Conservation (phyloP, 2,113 vertebrate species). For the Odocoileus virginianus region DNA sequence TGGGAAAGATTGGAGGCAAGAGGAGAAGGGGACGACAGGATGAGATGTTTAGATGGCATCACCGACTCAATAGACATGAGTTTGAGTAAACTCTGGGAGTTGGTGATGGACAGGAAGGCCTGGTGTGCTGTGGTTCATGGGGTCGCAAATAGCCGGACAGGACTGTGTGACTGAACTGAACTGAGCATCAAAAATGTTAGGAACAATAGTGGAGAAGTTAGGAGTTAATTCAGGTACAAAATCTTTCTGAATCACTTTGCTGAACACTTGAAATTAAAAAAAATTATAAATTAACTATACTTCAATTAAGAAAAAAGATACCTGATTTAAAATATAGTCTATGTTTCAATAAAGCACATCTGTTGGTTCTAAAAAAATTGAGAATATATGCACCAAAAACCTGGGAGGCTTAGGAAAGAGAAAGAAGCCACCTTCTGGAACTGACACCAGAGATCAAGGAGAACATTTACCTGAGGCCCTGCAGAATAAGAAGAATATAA, state of each 20-base stretch:
- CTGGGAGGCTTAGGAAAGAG: not conserved
- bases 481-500: not conserved
- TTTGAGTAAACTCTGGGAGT: not conserved
- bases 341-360: not conserved
- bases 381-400: not conserved
- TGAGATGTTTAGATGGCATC: not conserved
- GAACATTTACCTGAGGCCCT: not conserved
- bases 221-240: not conserved
- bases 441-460: not conserved
- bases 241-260: not conserved
- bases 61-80: not conserved
- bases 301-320: not conserved
- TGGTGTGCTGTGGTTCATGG: not conserved
- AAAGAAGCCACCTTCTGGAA: not conserved
- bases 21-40: not conserved
- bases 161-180: not conserved
- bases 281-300: not conserved
- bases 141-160: rapidly evolving
- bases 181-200: not conserved
- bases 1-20: rapidly evolving
- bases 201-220: not conserved
- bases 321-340: not conserved
- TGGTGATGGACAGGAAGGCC: not conserved
- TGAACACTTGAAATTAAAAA: not conserved
- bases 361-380: not conserved